Evolutionary conservation across 1,140 invertebrate species (phyloP).

Genomic region (Drosophila sturtevanti): DNA sequence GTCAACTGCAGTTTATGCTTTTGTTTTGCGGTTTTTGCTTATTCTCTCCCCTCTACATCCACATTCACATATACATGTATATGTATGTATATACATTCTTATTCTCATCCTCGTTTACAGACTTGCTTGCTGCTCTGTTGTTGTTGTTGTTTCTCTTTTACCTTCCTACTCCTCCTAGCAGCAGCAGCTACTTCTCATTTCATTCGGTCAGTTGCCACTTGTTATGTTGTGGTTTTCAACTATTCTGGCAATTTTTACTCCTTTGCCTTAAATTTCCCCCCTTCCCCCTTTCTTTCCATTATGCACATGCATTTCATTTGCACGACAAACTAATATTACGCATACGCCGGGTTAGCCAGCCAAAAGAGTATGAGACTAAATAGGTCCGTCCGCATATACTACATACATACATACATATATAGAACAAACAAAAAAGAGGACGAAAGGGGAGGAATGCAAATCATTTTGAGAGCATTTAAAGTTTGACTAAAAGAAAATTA

Average conservation of each 20-base stretch:
- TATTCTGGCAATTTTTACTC: constrained; percentile 36
- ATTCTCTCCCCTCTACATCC: background rate
- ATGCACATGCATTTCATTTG: constrained; percentile 47
- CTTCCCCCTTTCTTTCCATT: constrained; percentile 24
- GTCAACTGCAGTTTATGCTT: constrained; percentile 12
- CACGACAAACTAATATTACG: constrained; percentile 67
- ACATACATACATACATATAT: no score
- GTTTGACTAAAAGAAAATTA: constrained; percentile 75
- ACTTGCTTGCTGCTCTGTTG: background rate
- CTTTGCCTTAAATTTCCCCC: background rate
- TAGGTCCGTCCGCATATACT: no score
- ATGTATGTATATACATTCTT: no score
- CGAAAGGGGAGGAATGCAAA: constrained; percentile 44
- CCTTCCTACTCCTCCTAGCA: background rate
- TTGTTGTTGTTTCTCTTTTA: background rate
- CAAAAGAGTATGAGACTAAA: background rate
- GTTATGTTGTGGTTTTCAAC: constrained; percentile 15
- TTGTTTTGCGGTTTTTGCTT: constrained; percentile 14
- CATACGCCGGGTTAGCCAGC: constrained; percentile 57
- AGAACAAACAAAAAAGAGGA: no score
- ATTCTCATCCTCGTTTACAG: background rate
- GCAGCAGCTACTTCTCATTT: background rate
- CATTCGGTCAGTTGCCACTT: constrained; percentile 8
- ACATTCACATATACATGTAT: background rate
- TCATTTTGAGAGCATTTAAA: constrained; percentile 68